Conservation (phyloP, 2,888 invertebrate genomes). For the Chloromyia formosa region DNA sequence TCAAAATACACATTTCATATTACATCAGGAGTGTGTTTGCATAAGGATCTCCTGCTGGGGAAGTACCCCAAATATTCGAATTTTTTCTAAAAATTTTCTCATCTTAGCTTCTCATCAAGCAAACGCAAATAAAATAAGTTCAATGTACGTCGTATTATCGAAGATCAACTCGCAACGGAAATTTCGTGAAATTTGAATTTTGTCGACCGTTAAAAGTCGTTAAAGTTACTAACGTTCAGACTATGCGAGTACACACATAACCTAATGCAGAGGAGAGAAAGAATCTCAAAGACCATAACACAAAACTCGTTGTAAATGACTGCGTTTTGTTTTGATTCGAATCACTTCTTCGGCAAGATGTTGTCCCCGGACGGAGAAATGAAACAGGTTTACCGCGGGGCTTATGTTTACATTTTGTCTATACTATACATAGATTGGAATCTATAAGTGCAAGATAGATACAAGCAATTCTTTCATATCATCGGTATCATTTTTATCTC, state of each 20-base stretch:
- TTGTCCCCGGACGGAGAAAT: not conserved
- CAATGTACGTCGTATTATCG: too few species aligned
- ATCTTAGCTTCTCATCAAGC: too few species aligned
- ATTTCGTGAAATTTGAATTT: not conserved
- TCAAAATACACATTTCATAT: too few species aligned
- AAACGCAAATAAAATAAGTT: too few species aligned
- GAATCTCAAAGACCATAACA: constrained; percentile 4
- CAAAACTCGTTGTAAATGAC: constrained; percentile 29
- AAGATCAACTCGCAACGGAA: too few species aligned
- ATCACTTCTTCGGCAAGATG: not conserved
- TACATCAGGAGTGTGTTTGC: too few species aligned
- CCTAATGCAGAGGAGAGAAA: not conserved
- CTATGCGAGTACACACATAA: not conserved
- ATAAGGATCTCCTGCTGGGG: too few species aligned
- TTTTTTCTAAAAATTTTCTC: too few species aligned
- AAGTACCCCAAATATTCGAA: too few species aligned
- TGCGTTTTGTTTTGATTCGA: constrained; percentile 35
- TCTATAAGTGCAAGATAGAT: not conserved
- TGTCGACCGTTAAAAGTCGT: not conserved
- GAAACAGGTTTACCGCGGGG: constrained; percentile 37
- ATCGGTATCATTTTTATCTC: constrained; percentile 13
- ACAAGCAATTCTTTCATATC: constrained; percentile 24
- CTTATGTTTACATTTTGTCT: constrained; percentile 1
- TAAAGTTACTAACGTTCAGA: not conserved
- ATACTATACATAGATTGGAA: constrained; percentile 2